Percentiles rank a stretch among this genome's conserved stretches.
Conservation (phyloP, 2,888 invertebrate species). For the Lucinisca nassula region DNA sequence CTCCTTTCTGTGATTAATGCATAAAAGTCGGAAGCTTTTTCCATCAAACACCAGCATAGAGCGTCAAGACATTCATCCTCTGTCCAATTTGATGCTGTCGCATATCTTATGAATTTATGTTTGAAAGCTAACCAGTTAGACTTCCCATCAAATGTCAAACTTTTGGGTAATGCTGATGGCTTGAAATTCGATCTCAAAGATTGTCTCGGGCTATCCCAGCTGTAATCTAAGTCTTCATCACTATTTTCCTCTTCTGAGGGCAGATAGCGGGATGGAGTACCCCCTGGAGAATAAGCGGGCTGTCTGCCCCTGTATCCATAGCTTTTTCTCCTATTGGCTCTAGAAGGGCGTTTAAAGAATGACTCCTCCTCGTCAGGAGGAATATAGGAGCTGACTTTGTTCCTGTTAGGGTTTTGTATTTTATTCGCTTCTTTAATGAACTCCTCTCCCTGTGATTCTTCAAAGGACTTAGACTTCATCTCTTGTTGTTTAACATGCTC, state of each 20-base stretch:
- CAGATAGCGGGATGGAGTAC: not conserved
- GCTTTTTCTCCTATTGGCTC: not conserved
- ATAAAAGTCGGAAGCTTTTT: not conserved
- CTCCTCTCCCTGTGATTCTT: not conserved
- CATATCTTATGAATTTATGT: not conserved
- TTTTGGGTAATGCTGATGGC: not conserved
- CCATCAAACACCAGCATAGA: not conserved
- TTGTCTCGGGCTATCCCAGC: not conserved
- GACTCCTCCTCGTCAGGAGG: not conserved
- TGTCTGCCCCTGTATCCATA: not conserved
- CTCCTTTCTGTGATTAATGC: not conserved
- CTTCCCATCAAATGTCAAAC: not conserved
- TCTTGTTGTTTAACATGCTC: not conserved
- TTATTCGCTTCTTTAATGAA: not conserved
- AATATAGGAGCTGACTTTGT: not conserved
- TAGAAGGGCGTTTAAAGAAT: not conserved
- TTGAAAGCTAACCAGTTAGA: not conserved
- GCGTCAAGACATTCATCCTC: no score
- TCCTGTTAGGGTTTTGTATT: not conserved
- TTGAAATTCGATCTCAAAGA: not conserved
- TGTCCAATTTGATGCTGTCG: not conserved
- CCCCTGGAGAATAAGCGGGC: not conserved
- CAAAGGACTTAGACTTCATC: not conserved
- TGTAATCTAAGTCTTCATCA: not conserved
- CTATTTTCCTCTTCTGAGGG: not conserved